These are phyloP conservation scores for Megathymus violae DNA, from an alignment of 1,140 invertebrate species.

Conservation along the genomic window DNA sequence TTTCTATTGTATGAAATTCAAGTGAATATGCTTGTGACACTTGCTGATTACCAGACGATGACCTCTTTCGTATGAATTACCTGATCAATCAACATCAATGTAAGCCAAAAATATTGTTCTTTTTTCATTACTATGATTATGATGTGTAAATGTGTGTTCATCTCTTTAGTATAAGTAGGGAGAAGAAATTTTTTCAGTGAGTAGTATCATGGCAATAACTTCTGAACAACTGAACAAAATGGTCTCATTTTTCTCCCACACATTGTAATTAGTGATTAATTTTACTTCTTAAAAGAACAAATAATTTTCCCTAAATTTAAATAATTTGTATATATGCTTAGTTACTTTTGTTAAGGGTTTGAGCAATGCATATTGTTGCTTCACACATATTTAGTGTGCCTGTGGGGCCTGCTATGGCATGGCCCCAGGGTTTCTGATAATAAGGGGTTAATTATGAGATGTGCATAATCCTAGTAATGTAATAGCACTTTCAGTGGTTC, in stretches of 20 bases:
- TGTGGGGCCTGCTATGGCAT: slow-evolving; percentile 23
- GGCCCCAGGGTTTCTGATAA: not conserved
- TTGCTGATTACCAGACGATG: slow-evolving; percentile 44
- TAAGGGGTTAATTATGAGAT: not conserved
- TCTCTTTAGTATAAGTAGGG: slow-evolving; percentile 69
- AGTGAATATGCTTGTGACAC: slow-evolving; percentile 45
- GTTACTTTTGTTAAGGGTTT: slow-evolving; percentile 24
- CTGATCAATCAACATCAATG: slow-evolving; percentile 58
- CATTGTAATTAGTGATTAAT: slow-evolving; percentile 51
- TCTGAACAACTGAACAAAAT: slow-evolving; percentile 45
- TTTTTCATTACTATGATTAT: slow-evolving; percentile 54
- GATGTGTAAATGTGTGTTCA: slow-evolving; percentile 75
- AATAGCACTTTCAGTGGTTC: no score
- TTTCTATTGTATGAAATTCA: slow-evolving; percentile 90
- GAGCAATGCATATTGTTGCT: slow-evolving; percentile 40
- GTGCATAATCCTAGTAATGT: not conserved
- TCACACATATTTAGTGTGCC: slow-evolving; percentile 39
- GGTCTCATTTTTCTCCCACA: slow-evolving; percentile 36
- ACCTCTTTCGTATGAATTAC: slow-evolving; percentile 61
- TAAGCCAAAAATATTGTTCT: slow-evolving; percentile 74
- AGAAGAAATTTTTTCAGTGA: slow-evolving; percentile 54
- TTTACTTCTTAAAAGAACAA: slow-evolving; percentile 71
- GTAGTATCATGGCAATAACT: slow-evolving; percentile 38
- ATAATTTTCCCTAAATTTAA: slow-evolving; percentile 42
- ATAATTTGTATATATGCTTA: slow-evolving; percentile 29